phyloP scores from a whole-genome alignment of 2,797 vertebrate species.

The Peromyscus melanophrys region DNA sequence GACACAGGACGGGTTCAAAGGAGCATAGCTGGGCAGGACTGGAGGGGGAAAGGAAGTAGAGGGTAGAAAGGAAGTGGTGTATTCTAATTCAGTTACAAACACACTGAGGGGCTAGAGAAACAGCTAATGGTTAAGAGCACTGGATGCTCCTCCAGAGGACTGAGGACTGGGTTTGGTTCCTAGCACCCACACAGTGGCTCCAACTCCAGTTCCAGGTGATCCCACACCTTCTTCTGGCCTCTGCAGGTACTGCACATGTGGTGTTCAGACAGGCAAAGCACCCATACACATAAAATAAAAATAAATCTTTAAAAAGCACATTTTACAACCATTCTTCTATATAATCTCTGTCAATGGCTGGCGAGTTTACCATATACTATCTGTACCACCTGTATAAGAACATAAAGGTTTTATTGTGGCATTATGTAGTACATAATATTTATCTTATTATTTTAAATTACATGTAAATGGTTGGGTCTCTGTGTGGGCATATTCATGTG shows the following conservation, averaged over 20 bases:
- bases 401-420: constrained; percentile 2
- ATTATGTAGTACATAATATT: not conserved
- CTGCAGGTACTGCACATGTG: not conserved
- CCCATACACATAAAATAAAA: not conserved
- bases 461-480: not conserved
- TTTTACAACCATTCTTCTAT: not conserved
- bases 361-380: not conserved
- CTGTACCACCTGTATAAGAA: not conserved
- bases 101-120: not conserved
- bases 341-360: not conserved
- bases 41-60: not conserved
- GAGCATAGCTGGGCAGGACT: not conserved
- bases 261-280: too few relatives aligned
- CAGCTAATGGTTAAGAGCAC: not conserved
- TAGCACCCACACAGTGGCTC: not conserved
- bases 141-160: not conserved
- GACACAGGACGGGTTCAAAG: not conserved
- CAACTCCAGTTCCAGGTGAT: not conserved
- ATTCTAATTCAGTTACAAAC: not conserved
- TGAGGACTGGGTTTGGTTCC: not conserved
- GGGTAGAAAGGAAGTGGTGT: not conserved
- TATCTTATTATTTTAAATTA: not conserved
- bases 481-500: not conserved
- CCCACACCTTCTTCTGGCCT: not conserved
- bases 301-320: not conserved